Evolutionary conservation across 2,888 invertebrate genomes (phyloP).

Genomic region (Chironomus tentans): DNA sequence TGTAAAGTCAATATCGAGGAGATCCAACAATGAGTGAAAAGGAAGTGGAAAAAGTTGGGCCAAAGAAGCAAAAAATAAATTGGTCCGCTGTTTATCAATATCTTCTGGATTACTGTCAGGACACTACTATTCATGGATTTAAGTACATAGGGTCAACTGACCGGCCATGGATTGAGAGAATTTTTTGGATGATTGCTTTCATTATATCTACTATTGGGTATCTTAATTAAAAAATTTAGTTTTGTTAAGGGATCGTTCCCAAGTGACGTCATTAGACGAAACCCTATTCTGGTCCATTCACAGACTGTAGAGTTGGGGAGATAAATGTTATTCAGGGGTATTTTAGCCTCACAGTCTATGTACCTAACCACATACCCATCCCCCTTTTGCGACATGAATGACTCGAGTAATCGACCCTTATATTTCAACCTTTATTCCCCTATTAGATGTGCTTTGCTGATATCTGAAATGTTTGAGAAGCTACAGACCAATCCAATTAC

Average conservation of each 20-base stretch:
- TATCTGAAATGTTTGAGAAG: conserved; percentile 16
- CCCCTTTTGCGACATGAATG: no score
- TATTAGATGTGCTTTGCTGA: conserved; percentile 1
- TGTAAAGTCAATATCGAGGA: no score
- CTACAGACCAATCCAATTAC: conserved; percentile 15
- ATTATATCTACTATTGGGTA: conserved; percentile 5
- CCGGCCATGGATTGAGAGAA: conserved; percentile 8
- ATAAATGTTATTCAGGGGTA: no score
- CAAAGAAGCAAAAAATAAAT: background rate
- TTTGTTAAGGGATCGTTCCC: no score
- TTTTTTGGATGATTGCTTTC: conserved; percentile 15
- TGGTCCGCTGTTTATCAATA: conserved; percentile 14
- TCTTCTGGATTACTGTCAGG: conserved; percentile 4
- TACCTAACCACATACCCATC: no score
- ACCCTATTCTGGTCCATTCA: no score
- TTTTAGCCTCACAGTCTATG: no score
- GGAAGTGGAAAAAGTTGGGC: background rate
- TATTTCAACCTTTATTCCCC: background rate
- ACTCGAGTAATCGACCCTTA: no score
- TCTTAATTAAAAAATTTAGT: background rate
- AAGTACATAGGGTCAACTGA: conserved; percentile 1
- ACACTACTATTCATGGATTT: conserved; percentile 15
- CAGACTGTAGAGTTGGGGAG: no score
- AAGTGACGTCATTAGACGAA: no score
- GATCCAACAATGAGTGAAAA: conserved; percentile 30